Base-by-base conservation (phyloP, 2,888 invertebrate genomes). In the Archips crataeganus region DNA sequence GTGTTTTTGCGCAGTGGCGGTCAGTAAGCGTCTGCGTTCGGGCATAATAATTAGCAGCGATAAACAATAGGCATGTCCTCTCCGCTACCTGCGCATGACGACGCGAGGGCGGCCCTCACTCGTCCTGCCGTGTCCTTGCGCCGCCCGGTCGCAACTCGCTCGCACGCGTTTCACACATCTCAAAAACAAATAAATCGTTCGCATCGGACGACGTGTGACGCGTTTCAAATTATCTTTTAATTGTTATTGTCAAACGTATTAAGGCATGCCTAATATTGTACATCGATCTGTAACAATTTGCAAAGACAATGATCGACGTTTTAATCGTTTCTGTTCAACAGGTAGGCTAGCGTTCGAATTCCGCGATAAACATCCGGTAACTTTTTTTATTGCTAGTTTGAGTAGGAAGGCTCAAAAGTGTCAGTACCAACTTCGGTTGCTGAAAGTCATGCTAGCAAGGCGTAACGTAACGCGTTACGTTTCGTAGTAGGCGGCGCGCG, bases 21-120 rank as follows among this genome's bases (percentile, higher is more conserved):
- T 70, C 74, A 69, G 70, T 76, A 87, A 79, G 86, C 89, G 90
- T 90, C 88, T 90, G 88, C 90, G 89, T 89, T 89, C 89, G 83
- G 87, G 92, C 90, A 93, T 94, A 91, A 92, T 93, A 93, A 94
- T 94, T 92, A 94, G 92, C 89, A 85, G 88, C 90, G 89, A 91
- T 93, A 93, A 94, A 94, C 94, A 94, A 94, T 94, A 91, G 93
- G 88, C 89, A 90, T 90, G 91, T 91, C 89, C 90, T 92, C 90
- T 89, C 90, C 85, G 91, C 93, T 94, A 94, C 94, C 94, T 94
- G 94, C 91, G 91, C 89, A 87, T 90, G 90, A 90, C 92, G 88
- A 85, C 82, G 89, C 65, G 90, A 91, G 91, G 93, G 91, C 92
- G 88, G 85, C 42, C 70, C 84, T 89, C 87, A 89, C 85, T 89